Base-by-base conservation (phyloP, 2,888 invertebrate genomes). In the Tineola bisselliella region DNA sequence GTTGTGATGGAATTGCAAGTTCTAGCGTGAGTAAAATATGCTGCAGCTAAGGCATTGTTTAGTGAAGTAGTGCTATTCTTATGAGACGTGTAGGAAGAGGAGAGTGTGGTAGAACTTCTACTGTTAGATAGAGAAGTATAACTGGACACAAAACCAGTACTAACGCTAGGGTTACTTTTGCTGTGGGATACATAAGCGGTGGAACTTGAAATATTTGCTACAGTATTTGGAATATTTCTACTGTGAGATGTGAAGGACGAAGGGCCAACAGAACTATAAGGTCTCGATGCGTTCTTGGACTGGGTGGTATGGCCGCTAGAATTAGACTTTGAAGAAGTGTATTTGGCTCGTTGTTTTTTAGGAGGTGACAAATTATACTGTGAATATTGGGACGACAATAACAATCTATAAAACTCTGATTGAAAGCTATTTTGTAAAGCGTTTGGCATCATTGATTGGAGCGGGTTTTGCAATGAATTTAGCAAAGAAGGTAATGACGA, bases 341-440 rank as follows among this genome's bases (percentile, higher is more conserved):
- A 10, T 33, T 58, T 58, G 1, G 33, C 10, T 54, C 63, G n/a
- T 48, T 77, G 79, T 62, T 86, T 84, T 63, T 84, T 84, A 3
- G 74, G 72, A 4, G 80, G 78, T 0, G 77, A 80, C 62, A 77
- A 66, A 61, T 64, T 66, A 61, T 73, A 81, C 0, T 82, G 69
- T 0, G 81, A 71, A n/a, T 76, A 73, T 30, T 70, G 74, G 64
- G 80, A 81, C 0, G 75, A 75, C 30, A 86, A 66, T 62, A 78
- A 84, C 63, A 83, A 83, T 0, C 84, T 73, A 64, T 81, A 87
- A 65, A 81, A 86, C 65, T 86, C 86, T 0, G 84, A 81, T 72
- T 86, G 87, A 61, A 81, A 86, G 0, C 79, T 75, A 64, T 77
- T 81, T 33, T 15, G 48, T 48, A 48, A n/a, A 2, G 48, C 15